Conservation (phyloP, 2,113 vertebrate genomes). For the Mustelus asterias region DNA sequence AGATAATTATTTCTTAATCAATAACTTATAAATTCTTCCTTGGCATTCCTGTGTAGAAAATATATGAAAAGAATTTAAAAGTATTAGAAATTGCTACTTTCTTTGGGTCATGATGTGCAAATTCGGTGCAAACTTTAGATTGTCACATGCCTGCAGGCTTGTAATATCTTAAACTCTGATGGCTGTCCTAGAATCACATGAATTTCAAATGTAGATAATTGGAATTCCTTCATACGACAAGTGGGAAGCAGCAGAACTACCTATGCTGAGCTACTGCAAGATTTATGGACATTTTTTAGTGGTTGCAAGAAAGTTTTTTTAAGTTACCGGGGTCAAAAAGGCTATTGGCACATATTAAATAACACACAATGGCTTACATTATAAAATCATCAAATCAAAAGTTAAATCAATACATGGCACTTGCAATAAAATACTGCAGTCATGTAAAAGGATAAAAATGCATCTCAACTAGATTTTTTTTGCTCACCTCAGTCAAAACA, state of each 20-base stretch:
- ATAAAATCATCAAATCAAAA: conserved; percentile 19
- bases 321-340: conserved; percentile 3
- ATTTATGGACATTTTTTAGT: not conserved
- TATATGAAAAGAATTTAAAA: not conserved
- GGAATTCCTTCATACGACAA: not conserved
- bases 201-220: not conserved
- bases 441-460: not conserved
- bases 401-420: not conserved
- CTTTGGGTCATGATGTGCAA: not conserved
- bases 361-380: not conserved
- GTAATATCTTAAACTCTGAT: not conserved
- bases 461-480: conserved; percentile 8
- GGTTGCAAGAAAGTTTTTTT: not conserved
- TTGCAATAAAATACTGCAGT: not conserved
- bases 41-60: not conserved
- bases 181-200: not conserved
- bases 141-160: not conserved
- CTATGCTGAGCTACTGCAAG: not conserved
- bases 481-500: not conserved
- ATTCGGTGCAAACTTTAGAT: not conserved
- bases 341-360: conserved; percentile 26
- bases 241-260: not conserved
- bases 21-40: not conserved
- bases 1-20: not conserved
- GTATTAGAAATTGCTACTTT: not conserved